Base-by-base conservation (phyloP, 2,797 vertebrate species). In the Parambassis ranga region DNA sequence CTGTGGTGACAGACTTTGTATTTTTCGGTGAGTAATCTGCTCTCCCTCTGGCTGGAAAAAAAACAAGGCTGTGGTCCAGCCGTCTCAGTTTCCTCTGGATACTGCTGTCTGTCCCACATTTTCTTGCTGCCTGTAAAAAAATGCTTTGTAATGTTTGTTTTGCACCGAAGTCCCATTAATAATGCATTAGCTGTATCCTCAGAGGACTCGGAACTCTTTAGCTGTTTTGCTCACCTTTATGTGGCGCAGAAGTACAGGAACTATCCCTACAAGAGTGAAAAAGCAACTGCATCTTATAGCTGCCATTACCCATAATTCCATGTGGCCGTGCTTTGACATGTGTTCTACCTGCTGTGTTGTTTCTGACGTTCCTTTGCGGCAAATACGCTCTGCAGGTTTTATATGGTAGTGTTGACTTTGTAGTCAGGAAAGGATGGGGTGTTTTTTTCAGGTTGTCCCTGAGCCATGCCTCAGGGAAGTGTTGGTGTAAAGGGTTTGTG, bases 101-200 rank as follows among this genome's bases (percentile, higher is more conserved):
- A 33, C 61, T 48, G 49, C 68, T 69, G 65, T 75, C 56, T 70
- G 20, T 35, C 4, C 49, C 48, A 7, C 43, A 62, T 57, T 63
- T 70, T 18, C 48, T 69, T 15, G 58, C 60, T 52, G 59, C 46
- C 55, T 58, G 37, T 56, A 23, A 79, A 77, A 67, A 74, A 73
- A 71, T 60, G 76, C 69, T 65, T 73, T 63, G 67, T 57, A 70
- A 46, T 80, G 49, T 75, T 83, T 63, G 41, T 65, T 74, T 65
- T 73, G 44, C 65, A 56, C 60, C 44, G 49, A 31, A 70, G 51
- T 42, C 0, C 5, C 42, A 78, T 88, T 62, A 86, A 86, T 85
- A 80, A 88, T 87, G 72, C 66, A 90, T 85, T 5, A 64, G 42
- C 16, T 30, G 13, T 64, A 48, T 62, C 73, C 63, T 55, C 11